Percentiles rank a stretch among this genome's conserved stretches.
Conservation (phyloP, 2,797 vertebrate genomes). For the Anguilla pacifica region DNA sequence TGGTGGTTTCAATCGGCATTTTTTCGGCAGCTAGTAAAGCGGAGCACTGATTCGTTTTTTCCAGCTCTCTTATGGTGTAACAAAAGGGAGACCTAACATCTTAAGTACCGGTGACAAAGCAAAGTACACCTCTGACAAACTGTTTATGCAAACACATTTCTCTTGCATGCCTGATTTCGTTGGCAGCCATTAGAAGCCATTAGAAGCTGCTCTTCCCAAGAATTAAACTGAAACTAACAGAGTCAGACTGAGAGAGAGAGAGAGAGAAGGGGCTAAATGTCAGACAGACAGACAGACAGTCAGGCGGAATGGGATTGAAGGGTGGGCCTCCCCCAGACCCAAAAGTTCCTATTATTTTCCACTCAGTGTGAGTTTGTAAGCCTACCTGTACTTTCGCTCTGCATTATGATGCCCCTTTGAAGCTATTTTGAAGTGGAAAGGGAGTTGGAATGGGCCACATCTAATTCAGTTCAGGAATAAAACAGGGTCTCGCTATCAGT, state of each 20-base stretch:
- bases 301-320: no score
- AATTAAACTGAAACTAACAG: neutral
- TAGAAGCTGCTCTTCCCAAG: neutral
- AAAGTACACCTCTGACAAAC: neutral
- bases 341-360: neutral
- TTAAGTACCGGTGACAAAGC: neutral
- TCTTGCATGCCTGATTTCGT: neutral
- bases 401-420: slow-evolving; percentile 3
- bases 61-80: neutral
- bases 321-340: neutral
- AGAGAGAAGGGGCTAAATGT: neutral
- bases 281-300: neutral
- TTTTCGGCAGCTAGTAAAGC: neutral
- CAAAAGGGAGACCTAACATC: slow-evolving; percentile 12
- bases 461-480: slow-evolving; percentile 24
- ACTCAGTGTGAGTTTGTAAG: neutral
- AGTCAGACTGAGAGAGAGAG: neutral
- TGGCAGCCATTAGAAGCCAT: neutral
- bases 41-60: slow-evolving; percentile 9
- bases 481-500: neutral
- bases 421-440: neutral
- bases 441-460: slow-evolving; percentile 6
- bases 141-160: neutral
- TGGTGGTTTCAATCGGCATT: neutral
- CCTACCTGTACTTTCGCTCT: neutral